Conservation (phyloP, 2,797 vertebrate species). For the Coilia nasus region DNA sequence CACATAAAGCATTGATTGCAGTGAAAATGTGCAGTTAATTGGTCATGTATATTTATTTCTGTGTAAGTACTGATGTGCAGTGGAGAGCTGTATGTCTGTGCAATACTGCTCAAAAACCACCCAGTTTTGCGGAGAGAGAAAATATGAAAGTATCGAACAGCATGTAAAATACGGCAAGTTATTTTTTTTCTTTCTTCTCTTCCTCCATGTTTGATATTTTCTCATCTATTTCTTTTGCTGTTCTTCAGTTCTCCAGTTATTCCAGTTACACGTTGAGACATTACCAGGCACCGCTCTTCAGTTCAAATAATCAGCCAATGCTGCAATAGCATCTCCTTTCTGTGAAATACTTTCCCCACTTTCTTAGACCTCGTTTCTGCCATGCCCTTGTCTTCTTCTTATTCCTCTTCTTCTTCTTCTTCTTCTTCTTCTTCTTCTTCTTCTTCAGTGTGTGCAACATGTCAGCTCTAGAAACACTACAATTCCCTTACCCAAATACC, state of each 20-base stretch:
- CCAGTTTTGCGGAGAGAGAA: constrained; percentile 3
- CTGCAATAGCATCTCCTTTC: neutral
- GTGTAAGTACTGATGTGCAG: neutral
- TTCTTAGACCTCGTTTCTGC: neutral
- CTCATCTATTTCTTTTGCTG: neutral
- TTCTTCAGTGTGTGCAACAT: neutral
- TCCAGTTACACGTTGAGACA: neutral
- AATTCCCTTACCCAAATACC: neutral
- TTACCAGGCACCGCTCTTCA: neutral
- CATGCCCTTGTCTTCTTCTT: neutral
- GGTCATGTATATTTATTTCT: constrained; percentile 15
- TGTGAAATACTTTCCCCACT: constrained; percentile 1
- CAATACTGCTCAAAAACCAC: neutral
- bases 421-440: neutral
- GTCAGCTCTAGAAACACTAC: neutral
- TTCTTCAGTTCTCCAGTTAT: neutral
- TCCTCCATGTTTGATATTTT: neutral
- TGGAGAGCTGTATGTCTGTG: neutral
- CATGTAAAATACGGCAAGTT: neutral
- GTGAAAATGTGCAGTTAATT: neutral
- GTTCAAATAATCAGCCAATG: constrained; percentile 12
- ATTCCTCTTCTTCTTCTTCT: neutral
- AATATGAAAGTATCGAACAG: constrained; percentile 1
- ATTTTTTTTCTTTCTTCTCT: neutral
- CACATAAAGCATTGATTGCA: neutral